A percentile compares a stretch with the other conserved stretches of the same genome.
Conservation (phyloP, 2,797 vertebrate species). For the Tinamus major region DNA sequence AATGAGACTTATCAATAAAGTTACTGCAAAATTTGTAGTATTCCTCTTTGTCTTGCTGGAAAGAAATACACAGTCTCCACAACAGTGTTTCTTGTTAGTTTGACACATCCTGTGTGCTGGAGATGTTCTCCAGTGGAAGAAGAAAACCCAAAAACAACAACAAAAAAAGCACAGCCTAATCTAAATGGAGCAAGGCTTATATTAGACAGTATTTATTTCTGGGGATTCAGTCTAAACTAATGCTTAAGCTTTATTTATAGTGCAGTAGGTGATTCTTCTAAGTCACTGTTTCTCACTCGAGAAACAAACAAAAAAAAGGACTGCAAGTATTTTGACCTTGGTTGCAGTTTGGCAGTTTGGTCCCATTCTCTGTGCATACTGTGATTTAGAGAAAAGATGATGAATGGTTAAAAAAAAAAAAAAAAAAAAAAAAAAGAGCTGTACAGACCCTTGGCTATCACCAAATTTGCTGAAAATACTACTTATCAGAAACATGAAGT, state of each 20-base stretch:
- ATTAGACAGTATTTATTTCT: not conserved
- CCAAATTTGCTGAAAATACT: not conserved
- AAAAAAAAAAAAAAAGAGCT: not conserved
- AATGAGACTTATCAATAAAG: not conserved
- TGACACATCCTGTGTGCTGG: not conserved
- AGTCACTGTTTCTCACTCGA: not conserved
- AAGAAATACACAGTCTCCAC: fast-evolving
- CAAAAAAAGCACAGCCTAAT: not conserved
- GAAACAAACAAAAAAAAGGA: not conserved
- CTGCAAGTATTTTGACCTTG: not conserved
- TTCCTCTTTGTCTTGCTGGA: not conserved
- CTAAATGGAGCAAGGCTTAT: not conserved
- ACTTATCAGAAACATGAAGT: not conserved
- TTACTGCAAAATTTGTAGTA: not conserved
- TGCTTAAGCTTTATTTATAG: not conserved
- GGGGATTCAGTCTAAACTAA: not conserved
- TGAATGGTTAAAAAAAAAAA: not conserved
- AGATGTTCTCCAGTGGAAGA: not conserved
- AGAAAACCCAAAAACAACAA: not conserved
- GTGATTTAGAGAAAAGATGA: not conserved
- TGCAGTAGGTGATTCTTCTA: not conserved
- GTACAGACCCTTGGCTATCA: not conserved
- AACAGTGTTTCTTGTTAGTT: not conserved
- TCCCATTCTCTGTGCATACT: not conserved
- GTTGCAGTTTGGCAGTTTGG: not conserved